Base-by-base conservation (phyloP, 2,888 invertebrate genomes). In the Entomobrya multifasciata region DNA sequence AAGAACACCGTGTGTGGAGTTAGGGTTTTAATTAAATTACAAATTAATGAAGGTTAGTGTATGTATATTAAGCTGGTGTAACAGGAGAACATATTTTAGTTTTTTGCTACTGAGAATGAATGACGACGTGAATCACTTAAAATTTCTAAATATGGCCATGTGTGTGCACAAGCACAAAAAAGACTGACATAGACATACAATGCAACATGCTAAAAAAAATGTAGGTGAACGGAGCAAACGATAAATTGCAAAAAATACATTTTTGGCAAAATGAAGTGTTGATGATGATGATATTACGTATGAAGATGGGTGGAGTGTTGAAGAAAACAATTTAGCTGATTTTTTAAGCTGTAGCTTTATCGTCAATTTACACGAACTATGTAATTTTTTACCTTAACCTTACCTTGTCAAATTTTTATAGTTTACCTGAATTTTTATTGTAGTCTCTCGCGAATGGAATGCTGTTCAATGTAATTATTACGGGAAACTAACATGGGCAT, bases 401-500 rank as follows among this genome's bases (percentile, higher is more conserved):
- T 41, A 20, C 65, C 65, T 65, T 65, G 65, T 65, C 65, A 65
- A 41, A 6, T 22, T 60, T 25, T n/a, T 25, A 62, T 36, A 36
- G 4, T 17, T 41, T 36, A 36, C 8, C 8, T 36, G 36, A 6
- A 36, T 27, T 60, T 25, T 2, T 27, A 1, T 27, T 13, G 8
- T 25, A 10, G 0, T 8, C 15, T 60, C 13, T 22, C 25, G 13
- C 49, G 15, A 17, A 27, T 60, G 57, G 57, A 13, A 5, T n/a
- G n/a, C 6, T 17, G 17, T 41, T 20, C 30, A 27, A 20, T 17
- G 80, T 55, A 80, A 80, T 80, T 80, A 80, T 80, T 80, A 80
- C 80, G 80, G 80, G 67, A 80, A 80, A 80, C 67, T 80, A 41
- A 80, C 22, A 52, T 65, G 8, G 36, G n/a, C n/a, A n/a, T n/a